Evolutionary conservation across 2,888 invertebrate species (phyloP).

Genomic region (Meteorus colon): DNA sequence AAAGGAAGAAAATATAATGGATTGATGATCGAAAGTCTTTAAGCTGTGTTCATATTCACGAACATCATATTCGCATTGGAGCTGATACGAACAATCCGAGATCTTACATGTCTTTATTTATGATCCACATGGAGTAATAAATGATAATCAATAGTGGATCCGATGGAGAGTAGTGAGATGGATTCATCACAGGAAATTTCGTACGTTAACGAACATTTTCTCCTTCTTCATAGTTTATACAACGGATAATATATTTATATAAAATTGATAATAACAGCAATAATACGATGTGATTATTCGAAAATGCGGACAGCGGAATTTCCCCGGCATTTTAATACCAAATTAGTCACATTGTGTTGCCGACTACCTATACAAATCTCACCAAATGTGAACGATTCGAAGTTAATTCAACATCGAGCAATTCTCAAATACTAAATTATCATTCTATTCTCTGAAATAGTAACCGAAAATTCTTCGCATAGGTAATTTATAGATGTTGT

Average conservation of each 20-base stretch:
- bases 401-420: conserved; percentile 14
- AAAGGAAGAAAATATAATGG: conserved; percentile 19
- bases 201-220: too few species aligned
- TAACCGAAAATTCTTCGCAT: too few species aligned
- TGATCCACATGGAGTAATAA: too few species aligned
- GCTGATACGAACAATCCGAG: too few species aligned
- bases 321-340: not conserved
- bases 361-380: not conserved
- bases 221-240: too few species aligned
- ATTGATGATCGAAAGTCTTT: conserved; percentile 18
- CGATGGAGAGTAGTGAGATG: too few species aligned
- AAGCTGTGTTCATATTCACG: not conserved
- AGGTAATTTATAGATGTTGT: too few species aligned
- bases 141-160: too few species aligned
- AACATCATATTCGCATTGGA: not conserved
- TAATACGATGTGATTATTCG: not conserved
- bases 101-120: too few species aligned
- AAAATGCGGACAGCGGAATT: not conserved
- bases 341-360: conserved; percentile 4
- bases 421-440: conserved; percentile 23
- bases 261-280: too few species aligned
- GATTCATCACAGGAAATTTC: too few species aligned
- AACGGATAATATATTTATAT: too few species aligned
- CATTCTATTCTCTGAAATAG: conserved; percentile 12
- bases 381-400: not conserved